Evolutionary conservation across 2,113 vertebrate species (phyloP).

Genomic region (Empidonax traillii): DNA sequence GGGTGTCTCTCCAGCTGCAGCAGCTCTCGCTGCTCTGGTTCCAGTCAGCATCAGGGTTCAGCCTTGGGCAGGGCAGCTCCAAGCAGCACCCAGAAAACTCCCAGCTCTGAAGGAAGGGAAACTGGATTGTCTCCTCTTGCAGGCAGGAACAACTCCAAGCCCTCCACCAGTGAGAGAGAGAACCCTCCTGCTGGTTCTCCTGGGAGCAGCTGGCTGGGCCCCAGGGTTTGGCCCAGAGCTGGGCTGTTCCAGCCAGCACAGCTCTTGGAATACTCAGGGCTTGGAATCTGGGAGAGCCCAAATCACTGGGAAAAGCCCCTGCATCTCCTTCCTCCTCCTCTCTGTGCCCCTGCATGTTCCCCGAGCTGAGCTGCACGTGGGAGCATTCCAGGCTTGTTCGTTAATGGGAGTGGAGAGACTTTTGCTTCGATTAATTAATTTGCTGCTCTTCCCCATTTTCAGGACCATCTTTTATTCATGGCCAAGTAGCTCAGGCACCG

Average conservation of each 20-base stretch:
- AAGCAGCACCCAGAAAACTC: not conserved
- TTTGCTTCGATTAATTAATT: slow-evolving; percentile 77
- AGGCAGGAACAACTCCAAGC: not conserved
- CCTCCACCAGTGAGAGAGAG: not conserved
- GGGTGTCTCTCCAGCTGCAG: slow-evolving; percentile 12
- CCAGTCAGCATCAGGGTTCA: not conserved
- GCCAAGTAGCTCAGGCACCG: slow-evolving; percentile 5
- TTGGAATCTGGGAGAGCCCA: not conserved
- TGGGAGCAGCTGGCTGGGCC: not conserved
- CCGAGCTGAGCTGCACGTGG: not conserved
- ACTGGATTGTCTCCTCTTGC: not conserved
- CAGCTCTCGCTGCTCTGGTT: not conserved
- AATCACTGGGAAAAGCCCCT: not conserved
- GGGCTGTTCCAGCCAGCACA: not conserved
- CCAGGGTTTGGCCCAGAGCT: not conserved
- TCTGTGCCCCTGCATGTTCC: not conserved
- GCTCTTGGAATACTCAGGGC: not conserved
- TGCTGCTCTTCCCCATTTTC: slow-evolving; percentile 66
- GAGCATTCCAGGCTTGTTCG: not conserved
- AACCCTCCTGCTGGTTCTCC: accelerated
- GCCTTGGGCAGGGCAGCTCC: not conserved
- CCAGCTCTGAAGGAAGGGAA: not conserved
- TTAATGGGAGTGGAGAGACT: slow-evolving; percentile 43
- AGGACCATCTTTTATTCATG: slow-evolving; percentile 77
- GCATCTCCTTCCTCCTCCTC: not conserved